A percentile compares a stretch with the other conserved stretches of the same genome.
phyloP scores from a whole-genome alignment of 2,888 invertebrate species.

The Eupsilia transversa region DNA sequence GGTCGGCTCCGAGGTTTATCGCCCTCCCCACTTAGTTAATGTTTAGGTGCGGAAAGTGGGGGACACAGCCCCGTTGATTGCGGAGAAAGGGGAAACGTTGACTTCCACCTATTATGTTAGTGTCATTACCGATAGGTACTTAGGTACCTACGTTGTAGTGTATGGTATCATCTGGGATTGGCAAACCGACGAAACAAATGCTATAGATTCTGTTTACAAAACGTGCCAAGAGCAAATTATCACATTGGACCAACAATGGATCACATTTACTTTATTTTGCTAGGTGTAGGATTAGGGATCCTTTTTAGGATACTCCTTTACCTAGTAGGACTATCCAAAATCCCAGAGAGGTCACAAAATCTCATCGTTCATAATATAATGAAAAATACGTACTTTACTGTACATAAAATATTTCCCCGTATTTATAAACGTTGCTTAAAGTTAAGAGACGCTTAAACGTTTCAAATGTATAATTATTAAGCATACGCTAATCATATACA shows the following conservation, averaged over 20 bases:
- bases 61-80: constrained; percentile 43
- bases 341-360: not conserved
- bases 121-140: constrained; percentile 13
- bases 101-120: constrained; percentile 19
- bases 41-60: constrained; percentile 63
- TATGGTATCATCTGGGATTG: not conserved
- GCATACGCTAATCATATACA: not conserved
- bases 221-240: not conserved
- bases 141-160: not conserved
- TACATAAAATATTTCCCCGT: not conserved
- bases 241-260: not conserved
- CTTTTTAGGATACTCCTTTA: too few species aligned
- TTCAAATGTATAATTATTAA: not conserved
- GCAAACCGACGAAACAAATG: not conserved
- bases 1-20: constrained; percentile 63
- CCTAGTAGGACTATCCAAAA: not conserved
- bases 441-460: not conserved
- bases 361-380: not conserved
- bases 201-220: not conserved
- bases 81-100: constrained; percentile 51
- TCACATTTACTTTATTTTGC: not conserved
- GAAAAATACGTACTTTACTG: too few species aligned
- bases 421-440: not conserved
- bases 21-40: constrained; percentile 63
- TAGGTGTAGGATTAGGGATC: not conserved